Conservation (phyloP, 2,113 vertebrate genomes). For the Sander lucioperca region DNA sequence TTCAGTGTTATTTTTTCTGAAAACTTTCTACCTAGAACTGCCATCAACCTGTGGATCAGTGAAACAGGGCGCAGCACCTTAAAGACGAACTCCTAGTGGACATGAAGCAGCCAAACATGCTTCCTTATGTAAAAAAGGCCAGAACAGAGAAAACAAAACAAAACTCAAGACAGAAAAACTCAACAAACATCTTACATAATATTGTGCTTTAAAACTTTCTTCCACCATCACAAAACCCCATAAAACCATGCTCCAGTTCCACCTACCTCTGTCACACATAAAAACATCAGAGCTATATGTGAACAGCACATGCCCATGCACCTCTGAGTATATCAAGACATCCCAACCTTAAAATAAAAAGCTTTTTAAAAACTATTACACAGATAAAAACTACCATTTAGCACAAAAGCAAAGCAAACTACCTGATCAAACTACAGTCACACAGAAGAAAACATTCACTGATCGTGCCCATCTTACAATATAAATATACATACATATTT, state of each 20-base stretch:
- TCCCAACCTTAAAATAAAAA: constrained; percentile 9
- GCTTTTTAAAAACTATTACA: not conserved
- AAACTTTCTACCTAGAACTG: not conserved
- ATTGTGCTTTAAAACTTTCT: constrained; percentile 53
- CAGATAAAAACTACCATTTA: not conserved
- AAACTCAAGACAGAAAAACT: not conserved
- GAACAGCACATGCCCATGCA: constrained; percentile 31
- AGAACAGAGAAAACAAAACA: not conserved
- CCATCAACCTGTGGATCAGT: not conserved
- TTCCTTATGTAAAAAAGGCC: not conserved
- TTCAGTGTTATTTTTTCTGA: constrained; percentile 1
- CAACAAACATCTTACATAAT: constrained; percentile 6
- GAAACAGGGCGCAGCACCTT: constrained; percentile 3
- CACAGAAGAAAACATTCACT: not conserved
- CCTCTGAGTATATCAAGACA: not conserved
- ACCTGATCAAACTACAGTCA: constrained; percentile 22
- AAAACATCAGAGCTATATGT: constrained; percentile 22
- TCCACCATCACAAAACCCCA: constrained; percentile 45
- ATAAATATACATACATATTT: constrained; percentile 53
- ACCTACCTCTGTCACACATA: not conserved
- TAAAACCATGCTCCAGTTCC: constrained; percentile 39
- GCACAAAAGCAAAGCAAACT: constrained; percentile 29
- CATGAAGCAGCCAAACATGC: constrained; percentile 27
- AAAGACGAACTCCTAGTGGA: constrained; percentile 23
- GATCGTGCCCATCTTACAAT: constrained; percentile 17